Percentiles rank a stretch among this genome's conserved stretches.
Conservation (phyloP, 2,888 invertebrate genomes). For the Meteorus cinctellus region DNA sequence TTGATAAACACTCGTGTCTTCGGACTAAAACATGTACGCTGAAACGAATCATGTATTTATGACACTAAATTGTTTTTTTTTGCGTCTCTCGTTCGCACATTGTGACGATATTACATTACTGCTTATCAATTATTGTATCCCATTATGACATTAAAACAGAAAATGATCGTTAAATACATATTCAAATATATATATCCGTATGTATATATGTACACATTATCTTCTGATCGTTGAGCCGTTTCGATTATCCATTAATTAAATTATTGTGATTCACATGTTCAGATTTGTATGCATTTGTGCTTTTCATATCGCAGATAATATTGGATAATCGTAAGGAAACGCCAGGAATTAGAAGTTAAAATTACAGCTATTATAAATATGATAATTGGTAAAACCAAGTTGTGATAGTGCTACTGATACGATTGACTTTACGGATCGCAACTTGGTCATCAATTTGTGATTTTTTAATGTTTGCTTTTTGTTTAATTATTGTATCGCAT, state of each 20-base stretch:
- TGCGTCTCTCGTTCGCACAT: background rate
- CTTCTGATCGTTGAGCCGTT: slow-evolving; percentile 47
- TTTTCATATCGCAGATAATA: slow-evolving; percentile 2
- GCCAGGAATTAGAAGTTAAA: slow-evolving; percentile 46
- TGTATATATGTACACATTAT: slow-evolving; percentile 52
- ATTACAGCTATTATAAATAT: slow-evolving; percentile 58
- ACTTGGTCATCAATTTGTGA: slow-evolving; percentile 18
- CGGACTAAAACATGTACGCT: slow-evolving; percentile 58
- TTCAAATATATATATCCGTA: slow-evolving; percentile 49
- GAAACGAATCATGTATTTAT: slow-evolving; percentile 47
- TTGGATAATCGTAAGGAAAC: slow-evolving; percentile 43
- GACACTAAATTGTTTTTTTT: slow-evolving; percentile 55
- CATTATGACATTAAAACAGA: slow-evolving; percentile 42
- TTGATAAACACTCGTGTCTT: slow-evolving; percentile 60
- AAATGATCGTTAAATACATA: slow-evolving; percentile 52
- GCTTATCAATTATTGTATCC: slow-evolving; percentile 8
- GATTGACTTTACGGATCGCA: slow-evolving; percentile 30
- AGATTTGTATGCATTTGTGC: slow-evolving; percentile 5
- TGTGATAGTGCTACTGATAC: slow-evolving; percentile 22
- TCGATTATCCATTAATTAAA: slow-evolving; percentile 39
- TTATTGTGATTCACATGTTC: slow-evolving; percentile 16
- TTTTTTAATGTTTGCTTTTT: slow-evolving; percentile 12
- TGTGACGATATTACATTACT: background rate
- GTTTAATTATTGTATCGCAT: slow-evolving; percentile 7
- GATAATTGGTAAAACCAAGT: slow-evolving; percentile 13